Percentiles rank a stretch among this genome's conserved stretches.
Evolutionary conservation across 1,140 invertebrate genomes (phyloP).

Genomic region (Papilio helenus): DNA sequence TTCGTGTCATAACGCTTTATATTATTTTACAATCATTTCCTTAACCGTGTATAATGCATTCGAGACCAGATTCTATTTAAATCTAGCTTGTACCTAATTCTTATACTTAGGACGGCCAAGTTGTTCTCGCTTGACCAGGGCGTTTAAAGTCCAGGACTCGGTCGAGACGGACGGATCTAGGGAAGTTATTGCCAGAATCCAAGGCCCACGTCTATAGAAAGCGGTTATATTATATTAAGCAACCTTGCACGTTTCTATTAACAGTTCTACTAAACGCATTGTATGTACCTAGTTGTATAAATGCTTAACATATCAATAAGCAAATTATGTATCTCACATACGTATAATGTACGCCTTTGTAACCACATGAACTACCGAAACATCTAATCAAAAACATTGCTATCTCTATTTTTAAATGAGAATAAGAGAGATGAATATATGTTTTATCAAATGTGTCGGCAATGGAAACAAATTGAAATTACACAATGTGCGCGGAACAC

Average conservation of each 20-base stretch:
- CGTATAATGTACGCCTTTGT: background rate
- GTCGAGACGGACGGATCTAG: no score
- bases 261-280: no score
- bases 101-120: no score
- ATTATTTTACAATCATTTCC: background rate
- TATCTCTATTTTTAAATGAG: background rate
- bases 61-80: background rate
- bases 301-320: background rate
- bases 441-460: background rate
- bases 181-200: no score
- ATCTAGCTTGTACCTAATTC: background rate
- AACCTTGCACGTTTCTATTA: no score
- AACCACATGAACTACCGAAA: background rate
- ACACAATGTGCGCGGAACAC: conserved; percentile 45
- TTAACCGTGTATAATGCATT: background rate
- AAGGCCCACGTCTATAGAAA: no score
- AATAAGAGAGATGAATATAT: background rate
- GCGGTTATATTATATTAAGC: no score
- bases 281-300: no score
- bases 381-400: background rate
- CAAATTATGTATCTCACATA: background rate
- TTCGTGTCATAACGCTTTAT: background rate
- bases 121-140: no score
- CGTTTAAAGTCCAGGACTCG: no score
- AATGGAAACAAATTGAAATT: conserved; percentile 16